Conservation (phyloP, 92 coral and sea anemone genomes). For the Hydrozoanthus gracilis region DNA sequence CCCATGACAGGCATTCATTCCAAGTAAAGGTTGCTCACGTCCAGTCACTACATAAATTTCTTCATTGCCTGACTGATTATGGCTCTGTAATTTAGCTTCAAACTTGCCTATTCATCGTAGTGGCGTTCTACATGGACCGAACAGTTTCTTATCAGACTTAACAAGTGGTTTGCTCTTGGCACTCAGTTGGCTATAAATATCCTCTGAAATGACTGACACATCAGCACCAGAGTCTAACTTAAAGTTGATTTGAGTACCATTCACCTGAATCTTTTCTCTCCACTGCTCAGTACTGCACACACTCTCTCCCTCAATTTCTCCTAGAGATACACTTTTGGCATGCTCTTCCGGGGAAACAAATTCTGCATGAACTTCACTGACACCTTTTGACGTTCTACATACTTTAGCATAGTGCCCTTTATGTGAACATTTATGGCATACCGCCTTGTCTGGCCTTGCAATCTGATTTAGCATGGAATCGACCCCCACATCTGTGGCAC, state of each 20-base stretch:
- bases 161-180: too few relatives aligned
- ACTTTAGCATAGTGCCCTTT: slow-evolving; percentile 38
- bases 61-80: too few relatives aligned
- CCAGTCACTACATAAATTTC: too few relatives aligned
- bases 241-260: neutral
- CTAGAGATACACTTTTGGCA: neutral
- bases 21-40: too few relatives aligned
- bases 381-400: slow-evolving; percentile 10
- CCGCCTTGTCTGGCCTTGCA: neutral
- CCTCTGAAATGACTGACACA: too few relatives aligned
- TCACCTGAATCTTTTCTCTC: neutral
- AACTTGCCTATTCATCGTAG: too few relatives aligned
- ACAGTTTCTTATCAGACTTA: too few relatives aligned
- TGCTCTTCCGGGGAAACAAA: neutral
- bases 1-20: too few relatives aligned
- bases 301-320: slow-evolving; percentile 1
- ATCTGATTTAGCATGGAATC: neutral
- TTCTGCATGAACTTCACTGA: slow-evolving; percentile 8
- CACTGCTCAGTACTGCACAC: neutral
- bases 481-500: slow-evolving; percentile 23
- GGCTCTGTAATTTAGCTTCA: too few relatives aligned
- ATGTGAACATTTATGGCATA: slow-evolving; percentile 12
- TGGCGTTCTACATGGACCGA: too few relatives aligned
- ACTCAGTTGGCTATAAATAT: too few relatives aligned
- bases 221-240: neutral